Evolutionary conservation across 2,888 invertebrate genomes (phyloP).

Genomic region (Aphelenchoides bicaudatus): DNA sequence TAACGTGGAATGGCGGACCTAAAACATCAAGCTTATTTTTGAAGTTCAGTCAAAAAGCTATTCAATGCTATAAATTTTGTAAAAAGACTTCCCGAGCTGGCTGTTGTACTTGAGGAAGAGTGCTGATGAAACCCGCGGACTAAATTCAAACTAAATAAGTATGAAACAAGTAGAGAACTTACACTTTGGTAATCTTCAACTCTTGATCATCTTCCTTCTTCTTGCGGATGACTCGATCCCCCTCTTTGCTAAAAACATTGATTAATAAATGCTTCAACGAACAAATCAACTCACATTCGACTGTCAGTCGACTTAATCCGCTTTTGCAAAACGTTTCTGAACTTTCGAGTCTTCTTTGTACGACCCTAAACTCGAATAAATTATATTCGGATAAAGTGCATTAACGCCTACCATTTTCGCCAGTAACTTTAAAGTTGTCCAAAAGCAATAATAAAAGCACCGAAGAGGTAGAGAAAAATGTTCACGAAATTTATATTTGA

Average conservation of each 20-base stretch:
- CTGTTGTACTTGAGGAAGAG: constrained; percentile 96
- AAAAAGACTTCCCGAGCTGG: too few relatives aligned
- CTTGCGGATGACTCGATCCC: constrained; percentile 46
- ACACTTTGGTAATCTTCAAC: constrained; percentile 54
- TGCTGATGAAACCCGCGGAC: constrained; percentile 69
- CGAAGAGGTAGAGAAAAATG: too few relatives aligned
- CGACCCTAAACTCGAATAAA: constrained; percentile 37
- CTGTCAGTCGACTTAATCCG: constrained; percentile 56
- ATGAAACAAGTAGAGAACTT: too few relatives aligned
- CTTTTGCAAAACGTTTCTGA: constrained; percentile 40
- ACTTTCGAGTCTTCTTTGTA: constrained; percentile 40
- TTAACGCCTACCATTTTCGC: too few relatives aligned
- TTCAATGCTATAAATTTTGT: too few relatives aligned
- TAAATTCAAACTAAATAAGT: constrained; percentile 30
- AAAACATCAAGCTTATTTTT: too few relatives aligned
- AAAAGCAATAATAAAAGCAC: too few relatives aligned
- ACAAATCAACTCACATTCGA: constrained; percentile 47
- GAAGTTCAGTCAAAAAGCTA: too few relatives aligned
- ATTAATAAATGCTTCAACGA: not conserved
- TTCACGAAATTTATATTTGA: too few relatives aligned
- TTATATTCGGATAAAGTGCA: too few relatives aligned
- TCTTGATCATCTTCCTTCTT: constrained; percentile 57
- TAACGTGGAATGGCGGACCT: constrained; percentile 95
- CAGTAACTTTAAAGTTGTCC: too few relatives aligned
- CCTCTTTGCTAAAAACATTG: constrained; percentile 49